These are phyloP conservation scores for Aspidapion aeneum DNA, from an alignment of 2,888 invertebrate species.

Conservation along the genomic window DNA sequence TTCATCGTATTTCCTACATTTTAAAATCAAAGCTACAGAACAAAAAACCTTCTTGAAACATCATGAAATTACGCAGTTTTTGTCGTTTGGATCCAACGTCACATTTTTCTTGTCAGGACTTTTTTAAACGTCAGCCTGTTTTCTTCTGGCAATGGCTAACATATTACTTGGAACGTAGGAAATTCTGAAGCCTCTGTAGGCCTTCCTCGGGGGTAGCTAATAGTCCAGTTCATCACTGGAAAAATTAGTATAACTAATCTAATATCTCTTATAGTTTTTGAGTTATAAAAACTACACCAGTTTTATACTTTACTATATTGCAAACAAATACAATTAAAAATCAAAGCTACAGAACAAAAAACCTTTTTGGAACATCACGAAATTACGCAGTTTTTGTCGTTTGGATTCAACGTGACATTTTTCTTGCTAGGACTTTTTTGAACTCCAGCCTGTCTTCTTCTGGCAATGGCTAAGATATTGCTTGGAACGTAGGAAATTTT, in stretches of 20 bases:
- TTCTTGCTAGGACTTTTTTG: constrained; percentile 45
- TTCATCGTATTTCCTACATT: too few species aligned
- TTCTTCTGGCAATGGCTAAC: constrained; percentile 74
- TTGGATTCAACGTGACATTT: constrained; percentile 50
- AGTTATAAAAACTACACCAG: too few species aligned
- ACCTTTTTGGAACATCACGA: constrained; percentile 60
- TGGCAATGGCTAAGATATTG: constrained; percentile 81
- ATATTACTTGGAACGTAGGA: constrained; percentile 93
- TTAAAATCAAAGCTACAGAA: too few species aligned
- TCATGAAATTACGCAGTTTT: constrained; percentile 87
- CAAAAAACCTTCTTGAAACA: too few species aligned
- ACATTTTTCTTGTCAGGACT: constrained; percentile 43
- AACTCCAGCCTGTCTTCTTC: constrained; percentile 56
- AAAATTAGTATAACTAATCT: constrained; percentile 78
- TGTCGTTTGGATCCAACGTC: constrained; percentile 59
- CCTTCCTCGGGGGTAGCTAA: constrained; percentile 76
- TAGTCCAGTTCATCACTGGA: constrained; percentile 87
- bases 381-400: constrained; percentile 81
- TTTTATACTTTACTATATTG: too few species aligned
- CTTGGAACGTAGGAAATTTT: constrained; percentile 92
- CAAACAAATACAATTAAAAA: background rate
- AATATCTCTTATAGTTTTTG: too few species aligned
- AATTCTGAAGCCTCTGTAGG: constrained; percentile 84
- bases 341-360: background rate
- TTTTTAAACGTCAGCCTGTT: constrained; percentile 50